These are phyloP conservation scores for Sphaerophoria taeniata DNA, from an alignment of 2,888 invertebrate species.

Conservation along the genomic window DNA sequence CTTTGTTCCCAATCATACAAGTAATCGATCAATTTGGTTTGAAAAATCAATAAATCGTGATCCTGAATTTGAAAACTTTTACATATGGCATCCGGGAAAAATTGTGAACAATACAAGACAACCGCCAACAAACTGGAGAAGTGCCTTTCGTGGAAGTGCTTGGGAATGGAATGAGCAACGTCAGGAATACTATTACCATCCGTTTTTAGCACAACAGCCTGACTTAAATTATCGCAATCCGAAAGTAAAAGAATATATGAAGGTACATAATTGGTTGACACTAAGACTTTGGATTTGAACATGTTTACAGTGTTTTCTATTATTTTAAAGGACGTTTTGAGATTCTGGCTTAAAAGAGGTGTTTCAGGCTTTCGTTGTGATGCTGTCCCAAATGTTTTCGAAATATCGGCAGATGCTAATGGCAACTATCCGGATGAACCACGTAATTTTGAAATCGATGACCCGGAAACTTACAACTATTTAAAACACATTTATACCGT, in stretches of 20 bases:
- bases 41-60: slow-evolving; percentile 86
- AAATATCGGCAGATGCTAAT: slow-evolving; percentile 76
- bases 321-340: slow-evolving; percentile 84
- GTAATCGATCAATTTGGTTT: slow-evolving; percentile 94
- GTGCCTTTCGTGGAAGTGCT: slow-evolving; percentile 83
- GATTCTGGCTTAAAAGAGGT: slow-evolving; percentile 90
- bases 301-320: background rate
- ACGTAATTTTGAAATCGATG: slow-evolving; percentile 82
- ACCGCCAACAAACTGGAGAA: slow-evolving; percentile 90
- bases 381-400: slow-evolving; percentile 84
- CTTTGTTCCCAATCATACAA: slow-evolving; percentile 90
- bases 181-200: slow-evolving; percentile 86
- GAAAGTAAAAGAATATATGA: slow-evolving; percentile 81
- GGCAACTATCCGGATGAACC: slow-evolving; percentile 84
- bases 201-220: slow-evolving; percentile 86
- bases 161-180: slow-evolving; percentile 88
- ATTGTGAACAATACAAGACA: slow-evolving; percentile 77
- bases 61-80: slow-evolving; percentile 88
- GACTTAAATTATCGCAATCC: slow-evolving; percentile 87
- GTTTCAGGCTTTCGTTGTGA: slow-evolving; percentile 91
- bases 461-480: slow-evolving; percentile 84
- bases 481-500: slow-evolving; percentile 86
- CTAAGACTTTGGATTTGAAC: too few species aligned
- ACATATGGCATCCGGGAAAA: slow-evolving; percentile 88
- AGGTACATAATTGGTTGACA: slow-evolving; percentile 75